phyloP scores from a whole-genome alignment of 2,888 invertebrate genomes.

The Clistopyga incitator region DNA sequence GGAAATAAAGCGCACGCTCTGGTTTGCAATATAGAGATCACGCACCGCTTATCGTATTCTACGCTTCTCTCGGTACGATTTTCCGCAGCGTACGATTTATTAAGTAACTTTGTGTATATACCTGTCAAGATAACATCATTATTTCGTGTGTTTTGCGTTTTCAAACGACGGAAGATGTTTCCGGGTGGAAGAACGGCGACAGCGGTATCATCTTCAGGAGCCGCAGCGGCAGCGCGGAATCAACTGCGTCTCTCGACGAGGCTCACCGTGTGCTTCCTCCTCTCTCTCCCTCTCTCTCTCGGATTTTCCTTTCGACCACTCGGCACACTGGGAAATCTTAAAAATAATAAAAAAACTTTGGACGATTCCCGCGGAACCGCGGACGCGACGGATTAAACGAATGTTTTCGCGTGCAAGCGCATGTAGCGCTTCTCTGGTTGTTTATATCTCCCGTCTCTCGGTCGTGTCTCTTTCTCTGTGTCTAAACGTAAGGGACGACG shows the following conservation, averaged over 20 bases:
- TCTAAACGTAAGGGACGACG: constrained; percentile 31
- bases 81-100: constrained; percentile 37
- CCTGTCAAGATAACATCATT: constrained; percentile 40
- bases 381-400: constrained; percentile 4
- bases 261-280: neutral
- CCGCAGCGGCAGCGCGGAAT: constrained; percentile 26
- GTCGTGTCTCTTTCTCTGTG: neutral
- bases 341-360: constrained; percentile 24
- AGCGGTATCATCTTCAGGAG: constrained; percentile 14
- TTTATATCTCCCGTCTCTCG: constrained; percentile 2
- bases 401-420: constrained; percentile 11
- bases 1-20: constrained; percentile 16
- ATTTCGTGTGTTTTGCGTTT: no score
- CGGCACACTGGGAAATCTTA: constrained; percentile 33
- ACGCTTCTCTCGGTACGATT: constrained; percentile 27
- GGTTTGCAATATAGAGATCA: neutral
- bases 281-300: neutral
- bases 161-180: neutral
- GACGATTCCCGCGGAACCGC: constrained; percentile 5
- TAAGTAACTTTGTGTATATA: constrained; percentile 41
- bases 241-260: constrained; percentile 42
- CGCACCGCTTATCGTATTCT: constrained; percentile 36
- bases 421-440: constrained; percentile 11
- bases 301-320: neutral
- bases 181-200: neutral